phyloP scores from a whole-genome alignment of 2,888 invertebrate genomes.

The Argyra leucocephala region DNA sequence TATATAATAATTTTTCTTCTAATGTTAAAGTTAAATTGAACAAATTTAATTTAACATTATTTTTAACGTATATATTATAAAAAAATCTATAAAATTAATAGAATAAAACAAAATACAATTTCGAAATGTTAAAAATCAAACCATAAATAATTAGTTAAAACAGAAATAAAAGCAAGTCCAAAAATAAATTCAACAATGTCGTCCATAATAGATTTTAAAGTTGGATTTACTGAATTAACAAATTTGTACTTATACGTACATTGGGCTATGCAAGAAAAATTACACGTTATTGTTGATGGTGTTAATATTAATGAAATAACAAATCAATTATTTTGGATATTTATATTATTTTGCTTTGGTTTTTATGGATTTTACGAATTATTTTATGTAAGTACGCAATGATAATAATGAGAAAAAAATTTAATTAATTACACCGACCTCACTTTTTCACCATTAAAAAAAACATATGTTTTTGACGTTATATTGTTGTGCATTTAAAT shows the following conservation, averaged over 20 bases:
- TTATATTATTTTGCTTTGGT: conserved; percentile 33
- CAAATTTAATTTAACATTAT: too few species aligned
- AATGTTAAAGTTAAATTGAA: too few species aligned
- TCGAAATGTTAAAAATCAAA: not conserved
- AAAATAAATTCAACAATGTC: conserved; percentile 29
- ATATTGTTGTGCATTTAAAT: not conserved
- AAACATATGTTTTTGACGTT: conserved; percentile 9
- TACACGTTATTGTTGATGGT: conserved; percentile 38
- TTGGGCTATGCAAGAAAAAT: conserved; percentile 36
- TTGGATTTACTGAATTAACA: conserved; percentile 36
- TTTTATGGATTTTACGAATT: conserved; percentile 37
- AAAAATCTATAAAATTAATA: too few species aligned
- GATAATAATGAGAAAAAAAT: too few species aligned
- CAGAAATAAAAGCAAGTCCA: not conserved
- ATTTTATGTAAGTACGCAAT: conserved; percentile 34
- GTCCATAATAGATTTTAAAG: conserved; percentile 41
- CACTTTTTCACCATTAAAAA: too few species aligned
- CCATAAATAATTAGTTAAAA: not conserved
- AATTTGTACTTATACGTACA: conserved; percentile 41
- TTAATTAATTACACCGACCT: too few species aligned
- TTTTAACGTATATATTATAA: too few species aligned
- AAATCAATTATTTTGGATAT: conserved; percentile 42
- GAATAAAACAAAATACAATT: too few species aligned
- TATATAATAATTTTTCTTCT: too few species aligned
- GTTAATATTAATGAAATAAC: conserved; percentile 38